Evolutionary conservation across 2,797 vertebrate species (phyloP).

Genomic region (Hydrophis major): DNA sequence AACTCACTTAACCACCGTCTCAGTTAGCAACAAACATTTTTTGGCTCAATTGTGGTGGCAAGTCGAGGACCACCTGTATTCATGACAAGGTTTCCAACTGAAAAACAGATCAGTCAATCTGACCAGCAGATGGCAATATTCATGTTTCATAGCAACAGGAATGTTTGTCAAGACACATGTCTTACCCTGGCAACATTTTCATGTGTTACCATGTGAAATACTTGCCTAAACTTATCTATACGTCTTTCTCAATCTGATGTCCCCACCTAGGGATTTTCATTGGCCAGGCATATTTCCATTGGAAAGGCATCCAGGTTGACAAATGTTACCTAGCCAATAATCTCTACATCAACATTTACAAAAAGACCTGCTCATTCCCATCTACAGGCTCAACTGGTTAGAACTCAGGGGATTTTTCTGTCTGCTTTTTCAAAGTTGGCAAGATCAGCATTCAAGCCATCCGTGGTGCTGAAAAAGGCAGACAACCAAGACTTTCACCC

Average conservation of each 20-base stretch:
- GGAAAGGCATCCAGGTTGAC: background rate
- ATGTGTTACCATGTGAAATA: background rate
- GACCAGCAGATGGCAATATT: constrained; percentile 45
- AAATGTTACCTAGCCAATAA: background rate
- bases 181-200: background rate
- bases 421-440: background rate
- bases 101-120: background rate
- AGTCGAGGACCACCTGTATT: background rate
- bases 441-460: background rate
- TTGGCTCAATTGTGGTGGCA: background rate
- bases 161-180: background rate
- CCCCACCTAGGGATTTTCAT: background rate
- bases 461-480: background rate
- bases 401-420: background rate
- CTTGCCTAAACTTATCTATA: background rate
- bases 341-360: background rate
- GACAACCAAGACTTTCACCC: background rate
- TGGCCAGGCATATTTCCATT: background rate
- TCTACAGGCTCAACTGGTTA: background rate
- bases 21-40: background rate
- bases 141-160: background rate
- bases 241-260: background rate
- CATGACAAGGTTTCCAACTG: background rate
- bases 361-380: background rate
- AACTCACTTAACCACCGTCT: background rate